Percentiles rank a stretch among this genome's conserved stretches.
Conservation (phyloP, 2,113 vertebrate genomes). For the Alligator mississippiensis region DNA sequence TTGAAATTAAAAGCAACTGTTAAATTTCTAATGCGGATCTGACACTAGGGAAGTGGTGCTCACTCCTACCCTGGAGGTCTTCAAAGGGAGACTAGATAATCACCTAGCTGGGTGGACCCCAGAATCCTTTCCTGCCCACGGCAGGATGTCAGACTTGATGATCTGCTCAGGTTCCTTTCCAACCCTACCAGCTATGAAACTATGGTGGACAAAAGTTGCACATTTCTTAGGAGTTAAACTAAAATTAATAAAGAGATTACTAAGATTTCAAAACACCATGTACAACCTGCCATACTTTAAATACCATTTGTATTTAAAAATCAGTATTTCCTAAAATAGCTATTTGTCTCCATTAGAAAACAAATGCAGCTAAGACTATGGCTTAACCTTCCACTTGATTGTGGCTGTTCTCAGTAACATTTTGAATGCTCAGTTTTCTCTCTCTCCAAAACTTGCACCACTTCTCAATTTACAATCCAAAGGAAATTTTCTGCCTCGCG, state of each 20-base stretch:
- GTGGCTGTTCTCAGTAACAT: neutral
- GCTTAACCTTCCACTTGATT: neutral
- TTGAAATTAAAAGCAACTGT: neutral
- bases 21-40: neutral
- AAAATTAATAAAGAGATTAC: neutral
- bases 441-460: neutral
- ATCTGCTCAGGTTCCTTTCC: no score
- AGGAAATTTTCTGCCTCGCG: neutral
- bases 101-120: no score
- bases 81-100: no score
- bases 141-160: no score
- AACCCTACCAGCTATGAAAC: no score
- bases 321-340: constrained; percentile 28
- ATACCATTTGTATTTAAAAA: constrained; percentile 1
- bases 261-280: neutral
- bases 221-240: no score
- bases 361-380: neutral
- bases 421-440: neutral
- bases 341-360: constrained; percentile 31
- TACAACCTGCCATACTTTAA: neutral
- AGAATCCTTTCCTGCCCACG: no score
- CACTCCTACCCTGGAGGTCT: no score
- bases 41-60: no score
- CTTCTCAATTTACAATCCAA: no score
- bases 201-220: no score